Percentiles rank a stretch among this genome's conserved stretches.
These are phyloP conservation scores for Sycobia sp. DNA, from an alignment of 1,140 invertebrate species.

Conservation along the genomic window DNA sequence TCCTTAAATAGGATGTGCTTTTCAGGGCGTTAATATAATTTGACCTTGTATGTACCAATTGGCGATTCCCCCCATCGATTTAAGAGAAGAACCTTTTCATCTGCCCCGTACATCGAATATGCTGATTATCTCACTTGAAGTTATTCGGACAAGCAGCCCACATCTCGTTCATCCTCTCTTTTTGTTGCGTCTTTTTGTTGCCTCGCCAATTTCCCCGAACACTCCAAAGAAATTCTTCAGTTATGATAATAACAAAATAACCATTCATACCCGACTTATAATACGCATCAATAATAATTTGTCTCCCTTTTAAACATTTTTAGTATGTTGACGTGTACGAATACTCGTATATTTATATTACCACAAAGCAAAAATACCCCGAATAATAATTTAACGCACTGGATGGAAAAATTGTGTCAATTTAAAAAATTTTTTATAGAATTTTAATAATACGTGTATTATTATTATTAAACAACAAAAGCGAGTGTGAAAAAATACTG, in stretches of 20 bases:
- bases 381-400: too few species aligned
- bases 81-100: conserved; percentile 39
- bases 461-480: too few species aligned
- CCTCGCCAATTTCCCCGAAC: neutral
- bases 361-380: too few species aligned
- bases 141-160: conserved; percentile 18
- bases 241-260: conserved; percentile 11
- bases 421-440: too few species aligned
- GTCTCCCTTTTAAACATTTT: too few species aligned
- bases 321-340: too few species aligned
- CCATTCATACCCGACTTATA: too few species aligned
- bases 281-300: too few species aligned
- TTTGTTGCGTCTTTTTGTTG: neutral
- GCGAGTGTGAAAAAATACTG: too few species aligned
- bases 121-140: conserved; percentile 40
- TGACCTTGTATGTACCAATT: conserved; percentile 32
- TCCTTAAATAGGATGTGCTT: conserved; percentile 21
- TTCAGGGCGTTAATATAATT: conserved; percentile 6
- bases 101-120: conserved; percentile 40
- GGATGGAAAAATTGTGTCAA: too few species aligned
- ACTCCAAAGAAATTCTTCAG: conserved; percentile 18
- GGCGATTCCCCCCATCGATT: conserved; percentile 37
- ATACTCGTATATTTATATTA: too few species aligned
- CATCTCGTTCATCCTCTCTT: neutral
- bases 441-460: too few species aligned